Evolutionary conservation across 2,113 vertebrate genomes (phyloP), one percentile per base, ranked within the genome.

Genomic region (Chloropsis hardwickii): DNA sequence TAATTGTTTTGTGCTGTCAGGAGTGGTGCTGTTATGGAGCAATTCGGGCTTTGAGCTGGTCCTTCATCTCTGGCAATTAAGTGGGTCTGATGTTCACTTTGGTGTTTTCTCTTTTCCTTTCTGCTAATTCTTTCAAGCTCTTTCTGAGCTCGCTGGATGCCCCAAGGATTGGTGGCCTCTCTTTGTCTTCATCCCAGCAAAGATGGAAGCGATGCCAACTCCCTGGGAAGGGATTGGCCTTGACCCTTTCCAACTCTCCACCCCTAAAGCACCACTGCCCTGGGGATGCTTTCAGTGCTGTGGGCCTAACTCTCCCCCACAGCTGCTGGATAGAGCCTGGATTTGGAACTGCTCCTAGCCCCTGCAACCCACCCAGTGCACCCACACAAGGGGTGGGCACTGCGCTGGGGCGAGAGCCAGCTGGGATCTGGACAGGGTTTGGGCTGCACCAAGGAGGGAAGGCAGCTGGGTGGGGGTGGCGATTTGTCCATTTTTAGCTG

Each of bases 1-100:
- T 94, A 94, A 97, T 96, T 95, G 94, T 96, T 94, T 94, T 94
- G 90, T 16, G 67, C 89, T 88, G 74, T 89, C 87, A 90, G 85
- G 72, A 88, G 70, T 44, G 1, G 86, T 33, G 86, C 77, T 89
- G 81, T 53, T 92, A 56, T 94, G 81, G 90, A 94, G 92, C 81
- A 95, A 95, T 76, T 76, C 39, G 2, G 62, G 47, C 77, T 97
- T 95, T 93, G 92, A 93, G 90, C 81, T 50, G 86, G 67, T 92
- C 92, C 95, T 94, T 94, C 90, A 86, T 92, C 94, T 90, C 76
- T 76, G 94, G 92, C 94, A 92, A 87, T 94, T 92, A 94, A 94
- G 40, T 2, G 2, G 37, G 70, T 93, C 94, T 96, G 95, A 95
- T 94, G 89, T 96, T 97, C 72, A 47, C 90, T 96, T 96, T 95